A percentile compares a stretch with the other conserved stretches of the same genome.
Conservation (phyloP, 2,113 vertebrate genomes). For the Delphinus delphis region DNA sequence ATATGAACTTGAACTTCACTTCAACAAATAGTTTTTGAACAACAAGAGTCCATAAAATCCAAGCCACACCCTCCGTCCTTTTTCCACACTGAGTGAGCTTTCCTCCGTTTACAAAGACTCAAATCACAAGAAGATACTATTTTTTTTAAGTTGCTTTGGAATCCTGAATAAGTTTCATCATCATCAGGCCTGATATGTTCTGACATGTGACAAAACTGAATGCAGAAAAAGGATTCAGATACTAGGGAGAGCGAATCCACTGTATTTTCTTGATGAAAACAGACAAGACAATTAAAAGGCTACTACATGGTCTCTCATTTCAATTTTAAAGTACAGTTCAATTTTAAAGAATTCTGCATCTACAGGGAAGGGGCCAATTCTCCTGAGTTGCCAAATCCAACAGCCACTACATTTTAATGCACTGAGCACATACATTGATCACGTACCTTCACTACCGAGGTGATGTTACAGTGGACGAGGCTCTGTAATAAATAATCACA, state of each 20-base stretch:
- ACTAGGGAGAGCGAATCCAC: neutral
- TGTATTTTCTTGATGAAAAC: neutral
- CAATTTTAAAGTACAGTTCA: neutral
- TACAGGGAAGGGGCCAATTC: neutral
- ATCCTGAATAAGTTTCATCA: neutral
- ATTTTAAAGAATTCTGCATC: neutral
- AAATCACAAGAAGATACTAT: neutral
- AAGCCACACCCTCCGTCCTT: neutral
- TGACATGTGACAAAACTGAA: neutral
- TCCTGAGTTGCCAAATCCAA: neutral
- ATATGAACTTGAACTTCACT: neutral
- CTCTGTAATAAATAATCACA: constrained; percentile 80
- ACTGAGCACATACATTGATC: neutral
- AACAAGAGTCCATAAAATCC: neutral
- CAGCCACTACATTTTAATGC: neutral
- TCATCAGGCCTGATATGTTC: neutral
- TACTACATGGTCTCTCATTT: neutral
- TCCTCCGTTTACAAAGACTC: neutral
- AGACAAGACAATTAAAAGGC: neutral
- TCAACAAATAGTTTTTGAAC: neutral
- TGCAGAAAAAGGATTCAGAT: neutral
- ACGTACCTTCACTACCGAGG: constrained; percentile 88
- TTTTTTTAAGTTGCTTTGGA: neutral
- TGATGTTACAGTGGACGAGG: constrained; percentile 90
- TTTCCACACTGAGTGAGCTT: neutral